These are phyloP conservation scores for Panagrolaimus sp. DNA, from an alignment of 1,140 invertebrate species.

Conservation along the genomic window DNA sequence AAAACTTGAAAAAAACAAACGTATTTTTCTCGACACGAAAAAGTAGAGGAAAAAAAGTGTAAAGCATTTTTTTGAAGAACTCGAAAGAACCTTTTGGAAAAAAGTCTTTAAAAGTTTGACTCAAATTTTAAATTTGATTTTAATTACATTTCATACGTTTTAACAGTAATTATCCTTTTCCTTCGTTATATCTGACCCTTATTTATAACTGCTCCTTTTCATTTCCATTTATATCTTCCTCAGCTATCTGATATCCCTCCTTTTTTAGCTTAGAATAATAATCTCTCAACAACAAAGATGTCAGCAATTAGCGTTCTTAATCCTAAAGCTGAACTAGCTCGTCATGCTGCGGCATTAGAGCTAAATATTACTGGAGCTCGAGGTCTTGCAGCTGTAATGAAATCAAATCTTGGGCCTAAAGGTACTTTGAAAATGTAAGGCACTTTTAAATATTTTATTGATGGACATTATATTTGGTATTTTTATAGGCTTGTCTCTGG, in stretches of 20 bases:
- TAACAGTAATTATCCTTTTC: background rate
- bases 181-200: background rate
- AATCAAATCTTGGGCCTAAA: slow-evolving; percentile 93
- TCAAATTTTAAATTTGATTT: background rate
- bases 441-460: background rate
- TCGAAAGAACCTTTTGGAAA: slow-evolving; percentile 6
- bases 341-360: slow-evolving; percentile 85
- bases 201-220: background rate
- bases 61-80: slow-evolving; percentile 3
- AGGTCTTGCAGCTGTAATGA: slow-evolving; percentile 97
- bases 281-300: slow-evolving; percentile 66
- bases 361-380: slow-evolving; percentile 94
- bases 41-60: background rate
- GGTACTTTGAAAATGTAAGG: slow-evolving; percentile 99
- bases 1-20: background rate
- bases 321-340: slow-evolving; percentile 97
- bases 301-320: slow-evolving; percentile 90
- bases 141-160: background rate
- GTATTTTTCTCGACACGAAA: background rate
- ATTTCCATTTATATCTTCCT: background rate
- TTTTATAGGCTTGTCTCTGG: slow-evolving; percentile 87
- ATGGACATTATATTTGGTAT: slow-evolving; percentile 26
- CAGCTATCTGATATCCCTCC: background rate
- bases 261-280: background rate
- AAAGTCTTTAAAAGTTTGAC: background rate